Conservation (phyloP, 2,113 vertebrate genomes). For the Emberiza fucata region DNA sequence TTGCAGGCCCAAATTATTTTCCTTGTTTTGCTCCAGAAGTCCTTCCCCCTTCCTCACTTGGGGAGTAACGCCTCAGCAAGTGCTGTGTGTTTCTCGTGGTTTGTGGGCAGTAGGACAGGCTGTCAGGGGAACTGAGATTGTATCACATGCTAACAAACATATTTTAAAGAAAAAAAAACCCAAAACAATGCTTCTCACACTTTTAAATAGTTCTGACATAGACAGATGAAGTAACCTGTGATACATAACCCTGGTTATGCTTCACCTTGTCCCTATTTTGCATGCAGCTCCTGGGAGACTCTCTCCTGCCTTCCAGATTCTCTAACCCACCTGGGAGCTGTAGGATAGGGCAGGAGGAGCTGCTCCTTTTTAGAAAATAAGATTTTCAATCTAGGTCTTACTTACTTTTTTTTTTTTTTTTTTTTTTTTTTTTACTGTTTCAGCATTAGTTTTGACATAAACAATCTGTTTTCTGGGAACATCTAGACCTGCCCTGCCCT, state of each 20-base stretch:
- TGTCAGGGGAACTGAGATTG: not conserved
- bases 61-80: not conserved
- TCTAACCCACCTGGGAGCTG: not conserved
- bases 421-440: not conserved
- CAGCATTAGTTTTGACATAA: not conserved
- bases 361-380: not conserved
- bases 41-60: not conserved
- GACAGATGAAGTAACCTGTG: not conserved
- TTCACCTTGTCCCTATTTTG: slow-evolving; percentile 8
- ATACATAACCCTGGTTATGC: not conserved
- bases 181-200: not conserved
- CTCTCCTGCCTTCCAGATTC: not conserved
- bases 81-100: not conserved
- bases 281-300: not conserved
- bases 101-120: not conserved
- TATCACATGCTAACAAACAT: not conserved
- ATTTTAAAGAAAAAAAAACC: not conserved
- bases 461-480: not conserved
- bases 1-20: slow-evolving; percentile 10
- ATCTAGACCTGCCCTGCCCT: not conserved
- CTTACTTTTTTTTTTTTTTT: not conserved
- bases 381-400: not conserved
- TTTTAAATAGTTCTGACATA: not conserved
- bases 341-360: not conserved
- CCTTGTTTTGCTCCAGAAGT: slow-evolving; percentile 12